Conservation (phyloP, 2,888 invertebrate genomes). For the Mantis religiosa region DNA sequence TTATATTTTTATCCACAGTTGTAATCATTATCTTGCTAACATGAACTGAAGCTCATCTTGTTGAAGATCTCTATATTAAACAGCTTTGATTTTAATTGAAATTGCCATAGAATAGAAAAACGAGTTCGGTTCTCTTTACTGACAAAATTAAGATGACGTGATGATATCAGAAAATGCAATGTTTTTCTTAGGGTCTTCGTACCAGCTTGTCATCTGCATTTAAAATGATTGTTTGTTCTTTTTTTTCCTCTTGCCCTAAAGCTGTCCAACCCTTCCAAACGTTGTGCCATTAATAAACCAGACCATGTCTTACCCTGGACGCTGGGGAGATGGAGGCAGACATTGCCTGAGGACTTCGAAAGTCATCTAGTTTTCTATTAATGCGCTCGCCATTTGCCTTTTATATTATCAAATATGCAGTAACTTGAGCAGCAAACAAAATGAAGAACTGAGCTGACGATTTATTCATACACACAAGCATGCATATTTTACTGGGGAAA, state of each 20-base stretch:
- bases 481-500: not conserved
- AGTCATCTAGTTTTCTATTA: not conserved
- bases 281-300: not conserved
- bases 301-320: not conserved
- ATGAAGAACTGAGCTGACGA: not conserved
- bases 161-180: too few relatives aligned
- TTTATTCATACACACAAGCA: not conserved
- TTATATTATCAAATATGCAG: constrained; percentile 26
- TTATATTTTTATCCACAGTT: too few relatives aligned
- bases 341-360: not conserved
- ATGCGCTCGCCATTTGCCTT: constrained; percentile 22
- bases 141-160: too few relatives aligned
- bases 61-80: too few relatives aligned
- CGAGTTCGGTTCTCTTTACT: too few relatives aligned
- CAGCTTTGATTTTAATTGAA: too few relatives aligned
- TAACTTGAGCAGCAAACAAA: constrained; percentile 22
- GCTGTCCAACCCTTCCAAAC: not conserved
- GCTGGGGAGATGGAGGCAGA: not conserved
- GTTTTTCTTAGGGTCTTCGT: not conserved
- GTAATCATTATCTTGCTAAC: too few relatives aligned
- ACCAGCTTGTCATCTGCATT: not conserved
- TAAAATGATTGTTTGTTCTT: not conserved
- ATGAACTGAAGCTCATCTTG: too few relatives aligned
- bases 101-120: too few relatives aligned
- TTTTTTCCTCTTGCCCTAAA: not conserved